Evolutionary conservation across 2,797 vertebrate species (phyloP).

Genomic region (Trachops cirrhosus): DNA sequence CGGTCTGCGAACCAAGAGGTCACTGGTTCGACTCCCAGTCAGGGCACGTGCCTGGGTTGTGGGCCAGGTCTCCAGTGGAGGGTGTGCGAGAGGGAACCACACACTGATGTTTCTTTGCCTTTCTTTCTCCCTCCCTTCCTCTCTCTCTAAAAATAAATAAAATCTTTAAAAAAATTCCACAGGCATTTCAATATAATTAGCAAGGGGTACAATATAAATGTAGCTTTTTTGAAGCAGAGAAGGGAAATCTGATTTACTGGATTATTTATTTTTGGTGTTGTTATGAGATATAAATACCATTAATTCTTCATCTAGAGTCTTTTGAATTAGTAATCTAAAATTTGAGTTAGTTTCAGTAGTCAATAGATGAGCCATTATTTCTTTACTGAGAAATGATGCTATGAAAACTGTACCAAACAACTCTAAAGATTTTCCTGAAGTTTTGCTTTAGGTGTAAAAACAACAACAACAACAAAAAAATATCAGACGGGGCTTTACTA

Average conservation of each 20-base stretch:
- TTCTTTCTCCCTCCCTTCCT: too few species aligned
- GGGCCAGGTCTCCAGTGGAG: too few species aligned
- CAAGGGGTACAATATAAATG: not conserved
- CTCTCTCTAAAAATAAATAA: too few species aligned
- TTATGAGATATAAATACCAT: not conserved
- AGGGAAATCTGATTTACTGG: not conserved
- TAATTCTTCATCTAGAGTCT: not conserved
- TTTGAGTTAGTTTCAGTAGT: not conserved
- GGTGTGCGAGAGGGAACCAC: too few species aligned
- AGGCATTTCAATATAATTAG: not conserved
- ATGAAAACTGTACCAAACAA: not conserved
- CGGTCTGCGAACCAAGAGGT: too few species aligned
- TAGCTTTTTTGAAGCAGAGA: not conserved
- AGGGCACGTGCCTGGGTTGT: too few species aligned
- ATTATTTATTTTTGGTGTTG: not conserved
- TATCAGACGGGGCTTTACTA: not conserved
- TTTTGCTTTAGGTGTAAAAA: not conserved
- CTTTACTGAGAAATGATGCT: not conserved
- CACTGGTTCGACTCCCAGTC: too few species aligned
- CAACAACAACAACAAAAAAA: not conserved
- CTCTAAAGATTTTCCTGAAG: not conserved
- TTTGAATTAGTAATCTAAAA: not conserved
- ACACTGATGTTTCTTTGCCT: too few species aligned
- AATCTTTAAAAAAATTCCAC: not conserved
- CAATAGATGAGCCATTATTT: not conserved